Base-by-base conservation (phyloP, 2,888 invertebrate species). In the Drosophila mettleri region DNA sequence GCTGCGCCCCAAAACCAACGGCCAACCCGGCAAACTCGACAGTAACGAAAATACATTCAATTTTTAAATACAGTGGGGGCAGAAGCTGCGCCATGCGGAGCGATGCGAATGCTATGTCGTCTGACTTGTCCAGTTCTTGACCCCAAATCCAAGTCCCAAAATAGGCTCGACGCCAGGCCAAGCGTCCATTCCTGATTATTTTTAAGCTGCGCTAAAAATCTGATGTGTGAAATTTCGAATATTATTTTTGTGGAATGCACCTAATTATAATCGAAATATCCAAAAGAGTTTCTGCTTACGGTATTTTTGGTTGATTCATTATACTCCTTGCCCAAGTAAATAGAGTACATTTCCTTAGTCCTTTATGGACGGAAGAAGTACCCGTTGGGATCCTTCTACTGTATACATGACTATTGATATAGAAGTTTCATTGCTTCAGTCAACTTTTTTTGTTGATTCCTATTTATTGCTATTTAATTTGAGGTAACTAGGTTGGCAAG, bases 41-140 rank as follows among this genome's bases (percentile, higher is more conserved):
- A 69, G 70, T 74, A 69, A 82, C 87, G 60, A 75, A 82, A 82
- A 82, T 84, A 82, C 75, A 87, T 81, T 78, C 69, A 65, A 62
- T 72, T 78, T 87, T 81, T 70, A 83, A 83, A 86, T 80, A 74
- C 64, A 67, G 57, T 51, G 46, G 63, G 63, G 64, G 74, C 46
- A 18, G 20, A 31, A 20, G 46, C 24, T 24, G 8, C 3, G 20
- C 22, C 7, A 18, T 2, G 20, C 20, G 20, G 14, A 8, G 33
- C 49, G 51, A 55, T 49, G 38, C 45, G 45, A 52, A 43, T 53
- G 18, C 54, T 29, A 29, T 43, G 43, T 38, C 18, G 71, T 74
- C 69, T 68, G 61, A 10, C 39, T 24, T 53, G 39, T 53, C 38
- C 72, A 65, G 39, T 41, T 16, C 52, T 69, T 64, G 65, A 54